Conservation (phyloP, 2,797 vertebrate species). For the Bradypus variegatus region DNA sequence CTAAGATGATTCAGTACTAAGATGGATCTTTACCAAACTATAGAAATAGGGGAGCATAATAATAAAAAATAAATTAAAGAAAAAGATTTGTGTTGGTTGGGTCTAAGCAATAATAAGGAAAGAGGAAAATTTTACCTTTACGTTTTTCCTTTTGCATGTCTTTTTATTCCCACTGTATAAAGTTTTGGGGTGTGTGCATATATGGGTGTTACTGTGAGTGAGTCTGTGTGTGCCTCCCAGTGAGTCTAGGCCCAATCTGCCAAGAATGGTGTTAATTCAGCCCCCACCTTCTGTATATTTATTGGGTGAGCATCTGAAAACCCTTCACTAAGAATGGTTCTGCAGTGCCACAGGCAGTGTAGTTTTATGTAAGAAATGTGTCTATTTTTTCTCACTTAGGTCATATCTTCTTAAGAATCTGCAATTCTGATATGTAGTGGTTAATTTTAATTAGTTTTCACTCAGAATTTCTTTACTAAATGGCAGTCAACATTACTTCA, state of each 20-base stretch:
- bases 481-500: background rate
- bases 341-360: background rate
- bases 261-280: background rate
- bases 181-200: background rate
- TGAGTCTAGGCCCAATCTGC: background rate
- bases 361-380: background rate
- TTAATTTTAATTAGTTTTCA: conserved; percentile 1
- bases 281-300: background rate
- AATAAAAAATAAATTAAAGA: background rate
- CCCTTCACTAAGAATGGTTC: background rate
- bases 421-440: background rate
- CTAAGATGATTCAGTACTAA: background rate
- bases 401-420: background rate
- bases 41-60: background rate
- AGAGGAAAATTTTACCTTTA: background rate
- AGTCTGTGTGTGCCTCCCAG: background rate
- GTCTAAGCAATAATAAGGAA: background rate
- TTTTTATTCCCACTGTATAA: background rate
- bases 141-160: background rate
- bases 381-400: background rate
- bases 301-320: background rate
- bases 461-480: conserved; percentile 21
- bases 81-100: background rate
- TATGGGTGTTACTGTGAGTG: background rate
- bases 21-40: background rate